Evolutionary conservation across 2,113 vertebrate genomes (phyloP).

Genomic region (Ceyx melanurus): DNA sequence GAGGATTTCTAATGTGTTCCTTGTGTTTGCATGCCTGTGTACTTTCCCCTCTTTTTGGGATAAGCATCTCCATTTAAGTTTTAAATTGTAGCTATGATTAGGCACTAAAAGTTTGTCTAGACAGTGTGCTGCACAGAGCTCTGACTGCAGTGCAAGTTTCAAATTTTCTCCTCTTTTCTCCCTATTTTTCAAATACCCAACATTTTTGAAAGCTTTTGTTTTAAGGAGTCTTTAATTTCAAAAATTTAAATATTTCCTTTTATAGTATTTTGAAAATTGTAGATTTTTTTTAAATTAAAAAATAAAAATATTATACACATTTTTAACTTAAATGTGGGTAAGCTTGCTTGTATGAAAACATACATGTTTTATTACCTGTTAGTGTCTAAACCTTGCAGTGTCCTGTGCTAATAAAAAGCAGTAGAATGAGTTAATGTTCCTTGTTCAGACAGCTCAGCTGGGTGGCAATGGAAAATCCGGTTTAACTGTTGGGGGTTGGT

Average conservation of each 20-base stretch:
- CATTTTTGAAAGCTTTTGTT: background rate
- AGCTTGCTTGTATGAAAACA: background rate
- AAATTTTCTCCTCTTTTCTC: background rate
- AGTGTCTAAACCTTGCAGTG: background rate
- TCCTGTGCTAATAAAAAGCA: background rate
- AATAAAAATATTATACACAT: background rate
- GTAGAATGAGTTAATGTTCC: background rate
- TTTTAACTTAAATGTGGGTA: background rate
- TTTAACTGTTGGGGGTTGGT: background rate
- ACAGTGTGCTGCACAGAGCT: background rate
- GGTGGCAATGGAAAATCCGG: background rate
- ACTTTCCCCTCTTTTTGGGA: background rate
- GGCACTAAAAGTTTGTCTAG: background rate
- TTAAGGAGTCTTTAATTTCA: background rate
- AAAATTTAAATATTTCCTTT: background rate
- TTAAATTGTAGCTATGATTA: background rate
- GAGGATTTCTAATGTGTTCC: background rate
- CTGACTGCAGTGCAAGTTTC: background rate
- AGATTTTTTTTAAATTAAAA: background rate
- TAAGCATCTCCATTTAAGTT: background rate
- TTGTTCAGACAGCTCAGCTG: background rate
- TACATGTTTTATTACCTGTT: background rate
- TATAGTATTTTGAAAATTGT: background rate
- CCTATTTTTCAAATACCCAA: background rate
- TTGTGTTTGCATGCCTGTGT: background rate